Percentiles rank a stretch among this genome's conserved stretches.
Evolutionary conservation across 1,140 invertebrate species (phyloP).

Genomic region (Eupeodes corollae): DNA sequence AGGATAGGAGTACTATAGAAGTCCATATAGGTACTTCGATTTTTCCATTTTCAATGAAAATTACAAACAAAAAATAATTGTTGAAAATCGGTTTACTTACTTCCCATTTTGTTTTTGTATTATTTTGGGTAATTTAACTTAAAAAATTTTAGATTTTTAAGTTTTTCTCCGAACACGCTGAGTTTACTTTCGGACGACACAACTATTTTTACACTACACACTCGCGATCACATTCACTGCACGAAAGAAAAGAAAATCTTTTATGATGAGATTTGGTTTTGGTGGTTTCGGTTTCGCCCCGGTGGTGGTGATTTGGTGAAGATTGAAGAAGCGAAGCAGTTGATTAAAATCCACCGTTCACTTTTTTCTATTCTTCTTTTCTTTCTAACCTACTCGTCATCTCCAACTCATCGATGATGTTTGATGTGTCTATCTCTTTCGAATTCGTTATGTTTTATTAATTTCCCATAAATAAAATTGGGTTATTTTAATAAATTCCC

Average conservation of each 20-base stretch:
- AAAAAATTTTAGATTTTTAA: constrained; percentile 2
- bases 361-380: neutral
- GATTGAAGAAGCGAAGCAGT: neutral
- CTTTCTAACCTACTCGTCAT: neutral
- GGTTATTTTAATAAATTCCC: no score
- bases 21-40: constrained; percentile 6
- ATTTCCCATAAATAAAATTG: no score
- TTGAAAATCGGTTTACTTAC: constrained; percentile 24
- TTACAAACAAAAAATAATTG: constrained; percentile 2
- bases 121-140: constrained; percentile 1
- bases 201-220: neutral
- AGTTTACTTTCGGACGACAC: neutral
- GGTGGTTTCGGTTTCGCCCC: neutral
- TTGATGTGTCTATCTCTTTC: no score
- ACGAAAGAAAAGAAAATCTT: no score
- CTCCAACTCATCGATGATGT: no score
- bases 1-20: no score
- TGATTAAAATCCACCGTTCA: neutral
- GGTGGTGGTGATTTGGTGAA: neutral
- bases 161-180: neutral
- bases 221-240: neutral
- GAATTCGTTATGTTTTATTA: no score
- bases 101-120: constrained; percentile 28
- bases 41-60: constrained; percentile 6
- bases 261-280: no score